Evolutionary conservation across 1,140 invertebrate genomes (phyloP), one percentile per base, ranked within the genome.

Genomic region (Lerema accius): DNA sequence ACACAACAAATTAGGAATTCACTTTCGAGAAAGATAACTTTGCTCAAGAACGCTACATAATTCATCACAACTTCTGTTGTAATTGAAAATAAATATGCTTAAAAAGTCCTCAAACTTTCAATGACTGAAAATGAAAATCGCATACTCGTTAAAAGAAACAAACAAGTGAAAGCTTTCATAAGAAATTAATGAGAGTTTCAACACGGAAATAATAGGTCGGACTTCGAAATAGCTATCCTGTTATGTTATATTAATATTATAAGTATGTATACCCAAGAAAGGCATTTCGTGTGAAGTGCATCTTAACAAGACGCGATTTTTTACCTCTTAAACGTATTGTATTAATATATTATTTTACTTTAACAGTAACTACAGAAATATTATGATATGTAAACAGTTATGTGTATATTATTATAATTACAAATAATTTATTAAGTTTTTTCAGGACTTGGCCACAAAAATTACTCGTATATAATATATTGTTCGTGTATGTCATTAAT

Each of bases 81-180:
- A 48, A 59, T 59, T 59, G 43, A 35, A 59, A 59, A 59, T 48
- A 59, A 59, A 59, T 59, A 48, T 59, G 43, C 43, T 59, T 59
- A 59, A 59, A 59, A 59, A 48, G 43, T 59, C 56, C 0, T 48
- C 56, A 46, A 48, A 59, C 26, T 59, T 46, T 39, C 43, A 37
- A 35, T 13, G 32, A 48, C n/a, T 59, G 26, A 3, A 46, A 59
- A 23, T 17, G 55, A 59, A 59, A 59, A 14, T 59, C 43, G 15
- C 43, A 59, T 23, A 46, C 26, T 58, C 32, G 17, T 37, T 46
- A 46, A 37, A 37, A 56, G 40, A 58, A 28, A 14, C 55, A 58
- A 48, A 46, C 16, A 37, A 37, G n/a, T 37, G 35, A 11, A 37
- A 37, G 42, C n/a, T 15, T 37, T 56, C 17, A 32, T 15, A n/a